Conservation (phyloP, 2,113 vertebrate species). For the Bucco capensis region DNA sequence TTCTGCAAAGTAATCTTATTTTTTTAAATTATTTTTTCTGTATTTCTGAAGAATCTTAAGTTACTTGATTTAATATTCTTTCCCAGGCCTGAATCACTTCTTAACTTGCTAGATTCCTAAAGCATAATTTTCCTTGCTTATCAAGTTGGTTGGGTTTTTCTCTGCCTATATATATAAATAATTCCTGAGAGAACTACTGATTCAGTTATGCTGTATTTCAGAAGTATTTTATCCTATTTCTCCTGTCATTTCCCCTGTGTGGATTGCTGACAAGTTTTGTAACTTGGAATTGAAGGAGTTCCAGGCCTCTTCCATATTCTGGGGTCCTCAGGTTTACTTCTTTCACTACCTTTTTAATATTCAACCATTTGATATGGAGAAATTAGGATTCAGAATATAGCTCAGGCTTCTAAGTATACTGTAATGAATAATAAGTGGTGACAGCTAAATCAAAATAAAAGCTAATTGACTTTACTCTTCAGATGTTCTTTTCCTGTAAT, state of each 20-base stretch:
- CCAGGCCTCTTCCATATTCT: background rate
- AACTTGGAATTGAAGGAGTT: background rate
- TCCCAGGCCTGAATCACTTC: background rate
- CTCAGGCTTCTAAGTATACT: slow-evolving; percentile 16
- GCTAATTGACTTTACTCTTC: slow-evolving; percentile 17
- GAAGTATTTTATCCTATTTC: background rate
- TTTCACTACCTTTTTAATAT: background rate
- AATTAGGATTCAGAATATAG: slow-evolving; percentile 31
- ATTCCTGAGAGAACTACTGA: background rate
- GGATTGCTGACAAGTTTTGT: background rate
- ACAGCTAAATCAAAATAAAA: slow-evolving; percentile 38
- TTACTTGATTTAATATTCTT: background rate
- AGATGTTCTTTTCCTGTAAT: slow-evolving; percentile 3
- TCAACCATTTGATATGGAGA: background rate
- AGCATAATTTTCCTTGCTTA: background rate
- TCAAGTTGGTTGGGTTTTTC: background rate
- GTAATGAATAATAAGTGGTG: slow-evolving; percentile 27
- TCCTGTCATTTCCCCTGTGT: background rate
- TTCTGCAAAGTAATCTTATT: background rate
- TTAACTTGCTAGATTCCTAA: background rate
- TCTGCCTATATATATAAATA: background rate
- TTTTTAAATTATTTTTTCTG: background rate
- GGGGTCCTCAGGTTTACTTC: background rate
- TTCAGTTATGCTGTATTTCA: background rate
- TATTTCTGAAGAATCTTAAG: background rate